Percentiles rank a stretch among this genome's conserved stretches.
phyloP scores from a whole-genome alignment of 2,888 invertebrate genomes.

The Ryuthela nishihirai region DNA sequence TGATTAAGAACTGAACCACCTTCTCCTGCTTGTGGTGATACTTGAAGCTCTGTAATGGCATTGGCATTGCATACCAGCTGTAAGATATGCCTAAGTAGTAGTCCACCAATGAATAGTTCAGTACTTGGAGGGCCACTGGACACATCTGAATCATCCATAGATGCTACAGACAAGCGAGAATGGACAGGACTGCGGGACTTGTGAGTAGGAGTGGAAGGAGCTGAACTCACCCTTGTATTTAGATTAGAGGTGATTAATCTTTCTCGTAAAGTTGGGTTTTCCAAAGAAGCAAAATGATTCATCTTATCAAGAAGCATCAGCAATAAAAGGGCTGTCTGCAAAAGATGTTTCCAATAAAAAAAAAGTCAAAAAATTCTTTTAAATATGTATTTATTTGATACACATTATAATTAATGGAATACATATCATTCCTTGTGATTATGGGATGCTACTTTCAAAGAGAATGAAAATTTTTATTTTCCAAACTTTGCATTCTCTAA shows the following conservation, averaged over 20 bases:
- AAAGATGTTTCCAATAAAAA: neutral
- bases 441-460: no score
- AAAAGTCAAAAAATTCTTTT: neutral
- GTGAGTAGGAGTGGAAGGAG: slow-evolving; percentile 35
- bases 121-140: slow-evolving; percentile 9
- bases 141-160: slow-evolving; percentile 18
- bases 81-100: slow-evolving; percentile 69
- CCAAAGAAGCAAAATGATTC: slow-evolving; percentile 25
- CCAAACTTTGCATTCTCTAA: no score
- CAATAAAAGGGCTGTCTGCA: slow-evolving; percentile 26
- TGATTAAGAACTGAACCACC: slow-evolving; percentile 25
- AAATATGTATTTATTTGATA: no score
- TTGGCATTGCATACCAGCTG: slow-evolving; percentile 79
- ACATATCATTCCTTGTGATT: no score
- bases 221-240: slow-evolving; percentile 10
- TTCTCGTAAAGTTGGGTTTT: slow-evolving; percentile 19
- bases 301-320: slow-evolving; percentile 25
- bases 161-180: slow-evolving; percentile 20
- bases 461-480: no score
- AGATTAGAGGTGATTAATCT: slow-evolving; percentile 18
- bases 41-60: slow-evolving; percentile 57
- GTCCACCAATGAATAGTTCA: slow-evolving; percentile 59
- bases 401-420: no score
- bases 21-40: slow-evolving; percentile 12
- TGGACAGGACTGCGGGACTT: slow-evolving; percentile 34